Evolutionary conservation across 1,140 invertebrate species (phyloP), one percentile per base, ranked within the genome.

Genomic region (Orius laevigatus): DNA sequence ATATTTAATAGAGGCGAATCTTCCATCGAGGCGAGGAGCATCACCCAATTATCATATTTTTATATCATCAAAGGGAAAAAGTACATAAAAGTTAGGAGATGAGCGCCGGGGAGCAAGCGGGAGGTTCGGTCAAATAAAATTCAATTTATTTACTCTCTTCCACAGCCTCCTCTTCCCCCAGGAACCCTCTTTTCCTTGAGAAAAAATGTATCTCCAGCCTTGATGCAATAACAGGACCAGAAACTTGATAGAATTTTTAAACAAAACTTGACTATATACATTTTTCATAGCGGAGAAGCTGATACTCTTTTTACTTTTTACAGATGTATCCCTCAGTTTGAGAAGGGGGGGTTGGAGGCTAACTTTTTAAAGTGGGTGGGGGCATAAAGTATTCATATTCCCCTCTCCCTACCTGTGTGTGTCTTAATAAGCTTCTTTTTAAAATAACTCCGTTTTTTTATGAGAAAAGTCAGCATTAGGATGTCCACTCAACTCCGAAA

Each of bases 41-140:
- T 52, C 45, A 53, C 41, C 40, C 44, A 53, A 56, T 56, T 56
- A 56, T 56, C 55, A 56, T 56, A 56, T 56, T 56, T 56, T 56
- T 56, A 48, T 54, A 48, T 50, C 55, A 50, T 56, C 55, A 56
- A 56, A 56, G 55, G 42, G 48, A 54, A 53, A 54, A 53, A 54
- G 54, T 51, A 51, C 42, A 49, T 50, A 55, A 57, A 53, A 57
- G 51, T 55, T 56, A 50, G 52, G 46, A 53, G 43, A 45, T 45
- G 43, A 45, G 43, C 32, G 20, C 19, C 25, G 25, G 25, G 25
- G 25, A 25, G 25, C 25, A 25, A 25, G 25, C 25, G 32, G 43
- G 20, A 45, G 43, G 43, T 19, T 45, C 32, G 43, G 43, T 45
- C 25, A 45, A 45, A 25, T 49, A 49, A 52, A 56, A 58, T 56